Evolutionary conservation across 2,797 vertebrate genomes (phyloP), one percentile per base, ranked within the genome.

Genomic region (Typhlichthys eigenmanni): DNA sequence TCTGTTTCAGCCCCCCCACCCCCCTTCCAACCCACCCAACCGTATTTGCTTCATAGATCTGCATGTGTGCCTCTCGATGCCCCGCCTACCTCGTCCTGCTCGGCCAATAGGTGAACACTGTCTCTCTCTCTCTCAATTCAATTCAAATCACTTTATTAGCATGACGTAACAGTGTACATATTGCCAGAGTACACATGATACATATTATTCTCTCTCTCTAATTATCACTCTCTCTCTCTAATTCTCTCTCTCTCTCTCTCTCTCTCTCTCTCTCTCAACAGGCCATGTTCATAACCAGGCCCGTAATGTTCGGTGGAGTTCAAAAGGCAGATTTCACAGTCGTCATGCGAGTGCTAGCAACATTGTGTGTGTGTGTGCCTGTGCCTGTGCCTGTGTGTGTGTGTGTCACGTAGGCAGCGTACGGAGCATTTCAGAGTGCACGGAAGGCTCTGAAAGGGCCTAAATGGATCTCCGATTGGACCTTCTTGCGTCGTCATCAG

Each of bases 391-490:
- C 47, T 51, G 32, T 48, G 12, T 6, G 29, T 56, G 47, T 52
- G 60, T 57, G 50, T 13, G 53, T 34, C 29, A 55, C n/a, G 46
- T 3, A 24, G 24, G 24, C 53, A 11, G 50, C 32, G 45, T n/a
- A 19, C 43, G 34, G 6, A 71, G 80, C 68, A 69, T 85, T 82
- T 74, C 65, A 79, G 71, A 87, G 83, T 85, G 85, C 85, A 84
- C 68, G 68, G 73, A 85, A 82, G 80, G 86, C 82, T 88, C 82
- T 91, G 79, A 91, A 91, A 89, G 79, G 81, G 82, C 82, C 87
- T 90, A 89, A 91, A 92, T 90, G 89, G 89, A 91, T 90, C 85
- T 69, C 75, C 78, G 80, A 89, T 86, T 90, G 87, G 89, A 86
- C 88, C 88, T 88, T 87, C 85, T 66, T 79, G 85, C 83, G 85